Base-by-base conservation (phyloP, 2,113 vertebrate species). In the Montifringilla adamsi region DNA sequence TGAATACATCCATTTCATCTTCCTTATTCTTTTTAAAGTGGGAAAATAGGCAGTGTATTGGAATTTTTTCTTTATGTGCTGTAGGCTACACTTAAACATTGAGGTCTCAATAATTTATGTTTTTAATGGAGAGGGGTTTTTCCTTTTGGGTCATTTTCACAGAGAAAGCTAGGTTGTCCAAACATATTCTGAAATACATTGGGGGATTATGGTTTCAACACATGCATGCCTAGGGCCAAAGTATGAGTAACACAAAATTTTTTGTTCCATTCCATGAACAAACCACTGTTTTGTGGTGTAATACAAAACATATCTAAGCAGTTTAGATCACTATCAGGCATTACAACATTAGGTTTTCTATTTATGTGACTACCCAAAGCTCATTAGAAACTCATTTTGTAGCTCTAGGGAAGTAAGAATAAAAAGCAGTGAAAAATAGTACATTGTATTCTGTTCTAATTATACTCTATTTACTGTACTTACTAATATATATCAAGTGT, bases 211-310 rank as follows among this genome's bases (percentile, higher is more conserved):
- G 93, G 97, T 98, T 98, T 98, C 97, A 97, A 97, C 97, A 97
- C 97, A 98, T 97, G 96, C 74, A 37, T 97, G 97, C 98, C 98
- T 98, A 97, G 95, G 97, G 98, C 98, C 97, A 97, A 98, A 98
- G 94, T 97, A 97, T 98, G 97, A 98, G 97, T 98, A 98, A 98
- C 97, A 97, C 96, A 96, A 98, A 98, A 96, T 98, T 98, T 90
- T 98, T 98, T 98, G 96, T 98, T 98, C 97, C 97, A 98, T 98
- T 98, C 96, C 91, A 81, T 98, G 97, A 98, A 98, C 97, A 97
- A 98, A 97, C 97, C 98, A 97, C 97, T 98, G 97, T 98, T 98
- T 97, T 98, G 97, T 97, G 97, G 97, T 95, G 91, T 98, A 98
- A 98, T 97, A 96, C 92, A 98, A 97, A 98, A 97, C 96, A 97